phyloP scores from a whole-genome alignment of 2,888 invertebrate genomes.

The Athalia circularis region DNA sequence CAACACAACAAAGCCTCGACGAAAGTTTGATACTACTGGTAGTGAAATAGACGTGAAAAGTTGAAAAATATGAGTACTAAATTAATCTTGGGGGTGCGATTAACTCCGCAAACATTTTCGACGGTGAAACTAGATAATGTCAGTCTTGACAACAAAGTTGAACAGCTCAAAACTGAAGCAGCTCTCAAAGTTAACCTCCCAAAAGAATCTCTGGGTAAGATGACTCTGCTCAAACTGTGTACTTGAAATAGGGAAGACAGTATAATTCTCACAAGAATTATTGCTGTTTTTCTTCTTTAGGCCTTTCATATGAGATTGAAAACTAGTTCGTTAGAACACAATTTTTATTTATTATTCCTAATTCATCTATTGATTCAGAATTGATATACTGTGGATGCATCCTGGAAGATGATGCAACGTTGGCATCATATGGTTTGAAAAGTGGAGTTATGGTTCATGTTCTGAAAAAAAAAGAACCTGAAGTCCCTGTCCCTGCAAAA shows the following conservation, averaged over 20 bases:
- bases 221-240: constrained; percentile 25
- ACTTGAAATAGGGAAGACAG: not conserved
- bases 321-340: not conserved
- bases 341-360: constrained; percentile 29
- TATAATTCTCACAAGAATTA: not conserved
- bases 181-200: constrained; percentile 77
- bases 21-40: no score
- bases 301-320: no score
- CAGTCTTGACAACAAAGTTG: constrained; percentile 79
- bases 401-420: constrained; percentile 79
- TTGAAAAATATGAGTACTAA: constrained; percentile 57
- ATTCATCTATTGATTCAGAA: constrained; percentile 74
- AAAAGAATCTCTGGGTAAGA: constrained; percentile 78
- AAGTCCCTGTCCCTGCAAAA: constrained; percentile 72
- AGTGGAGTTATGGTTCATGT: constrained; percentile 78
- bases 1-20: no score
- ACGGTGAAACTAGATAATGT: constrained; percentile 79
- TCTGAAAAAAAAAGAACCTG: constrained; percentile 72
- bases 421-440: constrained; percentile 80
- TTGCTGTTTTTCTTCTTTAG: not conserved
- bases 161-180: constrained; percentile 77
- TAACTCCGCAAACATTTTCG: constrained; percentile 75
- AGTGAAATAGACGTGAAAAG: no score
- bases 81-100: constrained; percentile 75
- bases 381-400: constrained; percentile 84